These are phyloP conservation scores for Villa cingulata DNA, from an alignment of 2,888 invertebrate genomes.

Conservation along the genomic window DNA sequence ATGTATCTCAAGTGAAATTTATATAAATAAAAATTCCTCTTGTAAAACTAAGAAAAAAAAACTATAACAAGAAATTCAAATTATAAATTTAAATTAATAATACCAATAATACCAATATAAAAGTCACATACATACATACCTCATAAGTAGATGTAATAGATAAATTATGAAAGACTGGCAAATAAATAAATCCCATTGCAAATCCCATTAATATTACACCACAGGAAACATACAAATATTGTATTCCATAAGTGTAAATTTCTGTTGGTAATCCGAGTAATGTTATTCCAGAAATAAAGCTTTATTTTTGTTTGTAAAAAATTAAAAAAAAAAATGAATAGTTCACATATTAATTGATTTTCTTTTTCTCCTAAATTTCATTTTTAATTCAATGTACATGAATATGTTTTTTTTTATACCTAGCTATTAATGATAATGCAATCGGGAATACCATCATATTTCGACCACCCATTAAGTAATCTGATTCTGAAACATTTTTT, in stretches of 20 bases:
- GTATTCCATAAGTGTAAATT: conserved; percentile 67
- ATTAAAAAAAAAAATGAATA: not conserved
- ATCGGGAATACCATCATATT: conserved; percentile 68
- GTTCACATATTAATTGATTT: not conserved
- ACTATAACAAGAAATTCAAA: no score
- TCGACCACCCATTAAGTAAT: conserved; percentile 68
- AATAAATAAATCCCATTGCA: conserved; percentile 50
- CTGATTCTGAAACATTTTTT: conserved; percentile 46
- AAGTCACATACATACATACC: no score
- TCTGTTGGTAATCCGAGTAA: conserved; percentile 67
- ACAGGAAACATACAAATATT: conserved; percentile 51
- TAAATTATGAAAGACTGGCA: conserved; percentile 62
- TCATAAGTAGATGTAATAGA: conserved; percentile 68
- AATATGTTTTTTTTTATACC: conserved; percentile 33
- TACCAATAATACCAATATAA: no score
- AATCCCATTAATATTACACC: conserved; percentile 52
- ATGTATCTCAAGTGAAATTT: no score
- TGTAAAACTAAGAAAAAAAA: no score
- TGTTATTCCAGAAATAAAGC: conserved; percentile 66
- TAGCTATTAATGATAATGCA: conserved; percentile 68
- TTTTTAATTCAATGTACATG: not conserved
- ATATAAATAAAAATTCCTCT: no score
- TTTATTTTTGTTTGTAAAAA: conserved; percentile 17
- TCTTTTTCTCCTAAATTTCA: not conserved
- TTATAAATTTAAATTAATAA: no score